phyloP scores from a whole-genome alignment of 2,113 vertebrate species.

The Forbesichthys papilliferus region DNA sequence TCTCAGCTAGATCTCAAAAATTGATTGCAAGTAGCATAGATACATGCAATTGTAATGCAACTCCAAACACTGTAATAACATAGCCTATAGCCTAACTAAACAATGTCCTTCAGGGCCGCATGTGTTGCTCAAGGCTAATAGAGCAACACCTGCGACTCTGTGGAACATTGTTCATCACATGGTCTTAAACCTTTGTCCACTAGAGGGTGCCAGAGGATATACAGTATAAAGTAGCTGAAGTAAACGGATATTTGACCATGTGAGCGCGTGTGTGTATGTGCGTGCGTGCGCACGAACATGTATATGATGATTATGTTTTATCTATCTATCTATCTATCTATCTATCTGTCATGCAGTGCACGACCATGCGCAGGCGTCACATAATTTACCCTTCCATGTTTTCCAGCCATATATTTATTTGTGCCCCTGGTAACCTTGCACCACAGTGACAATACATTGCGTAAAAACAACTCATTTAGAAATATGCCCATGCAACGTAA shows the following conservation, averaged over 20 bases:
- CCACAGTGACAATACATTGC: constrained; percentile 19
- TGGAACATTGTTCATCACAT: background rate
- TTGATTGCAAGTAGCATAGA: too few species aligned
- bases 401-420: background rate
- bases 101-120: constrained; percentile 3
- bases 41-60: too few species aligned
- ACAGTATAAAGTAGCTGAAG: constrained; percentile 3
- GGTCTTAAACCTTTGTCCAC: constrained; percentile 33
- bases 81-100: background rate
- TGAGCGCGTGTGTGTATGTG: background rate
- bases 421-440: constrained; percentile 26
- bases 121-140: background rate
- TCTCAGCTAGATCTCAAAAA: too few species aligned
- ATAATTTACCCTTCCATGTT: constrained; percentile 1
- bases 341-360: background rate
- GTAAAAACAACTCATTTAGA: constrained; percentile 7
- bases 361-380: background rate
- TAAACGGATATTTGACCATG: constrained; percentile 13
- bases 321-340: too few species aligned
- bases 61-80: background rate
- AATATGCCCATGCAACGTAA: constrained; percentile 24
- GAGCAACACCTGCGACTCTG: background rate
- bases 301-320: too few species aligned
- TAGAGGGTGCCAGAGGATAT: constrained; percentile 48
- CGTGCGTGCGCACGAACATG: background rate